Conservation (phyloP, 1,140 invertebrate species). For the Meloidogyne exigua region DNA sequence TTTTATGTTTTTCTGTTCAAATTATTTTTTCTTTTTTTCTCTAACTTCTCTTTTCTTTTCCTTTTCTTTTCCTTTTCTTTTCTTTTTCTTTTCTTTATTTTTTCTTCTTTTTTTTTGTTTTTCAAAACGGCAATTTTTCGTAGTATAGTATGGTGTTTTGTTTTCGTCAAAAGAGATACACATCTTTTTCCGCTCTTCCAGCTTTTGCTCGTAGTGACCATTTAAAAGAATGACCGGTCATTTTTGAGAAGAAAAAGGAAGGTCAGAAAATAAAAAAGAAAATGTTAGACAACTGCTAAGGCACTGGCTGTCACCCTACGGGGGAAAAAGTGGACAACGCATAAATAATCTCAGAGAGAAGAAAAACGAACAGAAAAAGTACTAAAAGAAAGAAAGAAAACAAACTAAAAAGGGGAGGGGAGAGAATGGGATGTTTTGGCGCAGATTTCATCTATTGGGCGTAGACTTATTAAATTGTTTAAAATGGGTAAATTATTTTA, state of each 20-base stretch:
- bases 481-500: not conserved
- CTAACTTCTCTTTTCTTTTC: not conserved
- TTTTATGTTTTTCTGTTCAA: constrained; percentile 7
- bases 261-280: not conserved
- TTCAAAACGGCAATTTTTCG: not conserved
- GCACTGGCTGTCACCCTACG: constrained; percentile 28
- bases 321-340: constrained; percentile 12
- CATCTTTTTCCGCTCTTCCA: not conserved
- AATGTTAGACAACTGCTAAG: constrained; percentile 8
- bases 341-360: constrained; percentile 10
- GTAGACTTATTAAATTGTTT: not conserved
- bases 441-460: not conserved
- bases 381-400: not conserved
- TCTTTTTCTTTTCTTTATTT: not conserved
- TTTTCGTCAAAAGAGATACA: constrained; percentile 13
- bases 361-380: constrained; percentile 7
- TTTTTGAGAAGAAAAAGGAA: constrained; percentile 2
- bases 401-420: not conserved
- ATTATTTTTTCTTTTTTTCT: not conserved
- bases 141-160: not conserved
- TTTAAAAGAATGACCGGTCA: constrained; percentile 13
- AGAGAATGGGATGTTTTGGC: not conserved
- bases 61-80: not conserved
- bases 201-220: not conserved
- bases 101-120: not conserved